Conservation (phyloP, 2,888 invertebrate species). For the Metacarcinus magister region DNA sequence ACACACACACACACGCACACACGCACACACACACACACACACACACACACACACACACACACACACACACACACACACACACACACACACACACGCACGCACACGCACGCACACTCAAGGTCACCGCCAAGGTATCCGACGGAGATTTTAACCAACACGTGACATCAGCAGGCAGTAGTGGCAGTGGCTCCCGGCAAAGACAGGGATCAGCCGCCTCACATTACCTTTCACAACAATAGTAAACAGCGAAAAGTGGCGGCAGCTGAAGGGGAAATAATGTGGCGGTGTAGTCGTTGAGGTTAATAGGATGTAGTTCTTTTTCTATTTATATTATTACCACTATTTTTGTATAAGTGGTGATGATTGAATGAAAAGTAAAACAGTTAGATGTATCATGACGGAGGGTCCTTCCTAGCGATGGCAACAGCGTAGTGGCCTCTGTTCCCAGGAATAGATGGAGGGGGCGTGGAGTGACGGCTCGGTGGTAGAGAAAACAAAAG, state of each 20-base stretch:
- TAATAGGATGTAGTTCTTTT: constrained; percentile 18
- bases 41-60: constrained; percentile 39
- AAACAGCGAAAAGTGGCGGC: constrained; percentile 9
- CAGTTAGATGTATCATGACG: constrained; percentile 5
- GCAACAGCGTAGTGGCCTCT: neutral
- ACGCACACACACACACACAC: constrained; percentile 10
- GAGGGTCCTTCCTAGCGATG: neutral
- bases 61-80: constrained; percentile 6
- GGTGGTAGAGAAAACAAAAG: neutral
- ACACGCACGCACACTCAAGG: constrained; percentile 20
- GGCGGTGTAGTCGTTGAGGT: neutral
- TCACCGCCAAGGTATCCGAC: constrained; percentile 8
- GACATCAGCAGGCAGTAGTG: constrained; percentile 2
- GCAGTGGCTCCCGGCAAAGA: neutral
- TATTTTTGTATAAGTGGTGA: neutral
- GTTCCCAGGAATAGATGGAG: neutral
- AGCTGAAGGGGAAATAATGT: constrained; percentile 1
- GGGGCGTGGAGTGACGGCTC: neutral
- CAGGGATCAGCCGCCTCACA: neutral
- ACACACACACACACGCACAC: neutral
- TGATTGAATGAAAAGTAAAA: neutral
- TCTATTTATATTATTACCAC: neutral
- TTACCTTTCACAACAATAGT: constrained; percentile 31
- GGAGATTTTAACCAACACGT: neutral
- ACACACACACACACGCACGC: constrained; percentile 36